Base-by-base conservation (phyloP, 2,113 vertebrate genomes). In the Tretioscincus oriximinensis region DNA sequence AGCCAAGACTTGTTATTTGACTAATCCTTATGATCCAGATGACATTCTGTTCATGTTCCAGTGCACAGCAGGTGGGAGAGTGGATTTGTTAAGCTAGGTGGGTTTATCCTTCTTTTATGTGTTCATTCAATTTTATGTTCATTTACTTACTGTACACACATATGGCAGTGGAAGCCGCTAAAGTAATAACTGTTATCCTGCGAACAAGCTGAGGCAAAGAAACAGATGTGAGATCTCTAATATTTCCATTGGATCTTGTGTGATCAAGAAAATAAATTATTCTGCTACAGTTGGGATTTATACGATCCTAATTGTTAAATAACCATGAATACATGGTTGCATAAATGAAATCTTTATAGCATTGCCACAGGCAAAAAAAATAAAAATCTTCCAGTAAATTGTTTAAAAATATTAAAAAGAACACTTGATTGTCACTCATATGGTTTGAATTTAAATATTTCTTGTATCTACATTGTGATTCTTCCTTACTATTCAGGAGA, bases 51-150 rank as follows among this genome's bases (percentile, higher is more conserved):
- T 88, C 74, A 0, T 87, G 71, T 95, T 93, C 90, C 83, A 92
- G 75, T 58, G 76, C 89, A 90, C 89, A 93, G 90, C 1, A 4
- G 85, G 86, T 82, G 77, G 86, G 80, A 91, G 63, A 93, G 88
- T 87, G 72, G 77, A 89, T 93, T 93, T 18, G 60, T 92, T 92
- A 90, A 92, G 79, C 88, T 91, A 88, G 29, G 63, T 86, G 70
- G 45, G 67, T 87, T 94, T 93, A 92, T 83, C 83, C 75, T 92
- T 86, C 77, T 90, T 93, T 93, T 90, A 90, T 90, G 68, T 83
- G 78, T 88, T 93, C 67, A 12, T 92, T 92, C 84, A 87, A 84
- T 91, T 91, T 93, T 90, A 85, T 90, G 79, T 93, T 93, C 87
- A 85, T 91, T 92, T 93, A 85, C 88, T 92, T 92, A 85, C 79